Percentiles rank a stretch among this genome's conserved stretches.
phyloP scores from a whole-genome alignment of 2,113 vertebrate species.

The Oreochromis aureus region DNA sequence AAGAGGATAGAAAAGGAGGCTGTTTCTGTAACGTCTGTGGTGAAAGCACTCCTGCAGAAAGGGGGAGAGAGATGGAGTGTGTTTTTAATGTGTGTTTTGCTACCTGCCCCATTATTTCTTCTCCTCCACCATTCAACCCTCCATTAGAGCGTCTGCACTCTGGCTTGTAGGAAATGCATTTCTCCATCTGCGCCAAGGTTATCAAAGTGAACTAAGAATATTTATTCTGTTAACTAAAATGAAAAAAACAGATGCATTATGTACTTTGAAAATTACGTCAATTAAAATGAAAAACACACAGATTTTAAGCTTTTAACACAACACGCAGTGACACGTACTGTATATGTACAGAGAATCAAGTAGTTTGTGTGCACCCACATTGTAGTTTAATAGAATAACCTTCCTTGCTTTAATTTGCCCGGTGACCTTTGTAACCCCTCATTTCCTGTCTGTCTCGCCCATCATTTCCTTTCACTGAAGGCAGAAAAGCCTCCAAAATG shows the following conservation, averaged over 20 bases:
- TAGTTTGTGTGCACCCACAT: not conserved
- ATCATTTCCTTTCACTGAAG: accelerated
- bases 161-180: not conserved
- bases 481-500: not conserved
- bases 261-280: not conserved
- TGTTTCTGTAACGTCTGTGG: not conserved
- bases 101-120: not conserved
- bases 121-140: not conserved
- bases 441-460: not conserved
- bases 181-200: not conserved
- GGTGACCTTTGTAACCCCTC: not conserved
- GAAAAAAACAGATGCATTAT: not conserved
- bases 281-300: not conserved
- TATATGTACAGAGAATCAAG: not conserved
- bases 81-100: not conserved
- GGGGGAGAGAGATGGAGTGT: not conserved
- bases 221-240: not conserved
- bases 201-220: not conserved
- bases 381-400: accelerated
- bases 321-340: not conserved
- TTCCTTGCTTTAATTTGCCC: not conserved
- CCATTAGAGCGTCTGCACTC: not conserved
- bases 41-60: not conserved
- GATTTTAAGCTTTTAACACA: not conserved
- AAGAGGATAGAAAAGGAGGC: not conserved